Conservation (phyloP, 1,140 invertebrate genomes). For the Maconellicoccus hirsutus region DNA sequence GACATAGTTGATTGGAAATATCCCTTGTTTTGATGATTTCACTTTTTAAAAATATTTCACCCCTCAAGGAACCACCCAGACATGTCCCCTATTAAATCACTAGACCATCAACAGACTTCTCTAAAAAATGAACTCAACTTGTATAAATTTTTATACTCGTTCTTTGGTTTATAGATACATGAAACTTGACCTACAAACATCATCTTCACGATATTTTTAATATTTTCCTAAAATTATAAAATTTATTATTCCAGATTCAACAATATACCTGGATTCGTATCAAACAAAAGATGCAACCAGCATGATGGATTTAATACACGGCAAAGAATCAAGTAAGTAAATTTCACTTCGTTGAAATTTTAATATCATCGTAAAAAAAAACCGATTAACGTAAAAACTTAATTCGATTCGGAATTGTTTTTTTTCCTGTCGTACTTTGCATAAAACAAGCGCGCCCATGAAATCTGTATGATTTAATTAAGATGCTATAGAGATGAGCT, state of each 20-base stretch:
- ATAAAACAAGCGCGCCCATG: no score
- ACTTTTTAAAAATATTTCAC: no score
- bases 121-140: no score
- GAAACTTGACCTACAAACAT: not conserved
- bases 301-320: conserved; percentile 6
- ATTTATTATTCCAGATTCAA: not conserved
- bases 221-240: not conserved
- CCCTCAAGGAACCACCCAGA: no score
- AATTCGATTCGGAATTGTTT: no score
- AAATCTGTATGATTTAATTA: no score
- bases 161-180: not conserved
- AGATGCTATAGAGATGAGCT: no score
- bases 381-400: not conserved
- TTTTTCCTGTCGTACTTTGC: not conserved
- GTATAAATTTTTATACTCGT: no score
- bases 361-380: not conserved
- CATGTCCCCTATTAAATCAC: no score
- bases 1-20: no score
- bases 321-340: conserved; percentile 8
- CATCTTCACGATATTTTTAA: not conserved
- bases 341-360: not conserved
- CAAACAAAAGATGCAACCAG: conserved; percentile 5
- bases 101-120: no score
- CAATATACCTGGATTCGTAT: not conserved
- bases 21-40: no score